A percentile compares a stretch with the other conserved stretches of the same genome.
Conservation (phyloP, 2,888 invertebrate species). For the Orchesella flavescens region DNA sequence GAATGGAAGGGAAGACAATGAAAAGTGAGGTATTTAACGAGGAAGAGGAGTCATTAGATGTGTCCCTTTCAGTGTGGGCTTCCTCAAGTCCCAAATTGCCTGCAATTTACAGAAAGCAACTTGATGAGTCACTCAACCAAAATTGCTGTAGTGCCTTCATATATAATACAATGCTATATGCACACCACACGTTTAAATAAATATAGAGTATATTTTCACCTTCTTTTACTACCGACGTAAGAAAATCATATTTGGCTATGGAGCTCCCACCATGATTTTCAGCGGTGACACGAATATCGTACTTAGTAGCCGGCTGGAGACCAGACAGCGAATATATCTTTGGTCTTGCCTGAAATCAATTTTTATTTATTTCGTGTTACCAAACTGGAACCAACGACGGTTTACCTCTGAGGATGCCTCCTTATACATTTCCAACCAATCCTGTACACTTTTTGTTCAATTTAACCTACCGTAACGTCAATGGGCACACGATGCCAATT, state of each 20-base stretch:
- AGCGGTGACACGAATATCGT: slow-evolving; percentile 84
- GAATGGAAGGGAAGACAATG: slow-evolving; percentile 71
- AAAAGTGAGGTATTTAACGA: slow-evolving; percentile 69
- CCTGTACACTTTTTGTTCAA: not conserved
- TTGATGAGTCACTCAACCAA: slow-evolving; percentile 23
- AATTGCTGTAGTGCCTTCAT: not conserved
- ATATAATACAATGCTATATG: not conserved
- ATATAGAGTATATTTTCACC: slow-evolving; percentile 10
- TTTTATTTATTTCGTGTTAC: not conserved
- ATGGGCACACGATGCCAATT: slow-evolving; percentile 66
- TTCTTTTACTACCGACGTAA: slow-evolving; percentile 80
- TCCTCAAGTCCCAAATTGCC: slow-evolving; percentile 60
- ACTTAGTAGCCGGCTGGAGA: slow-evolving; percentile 84
- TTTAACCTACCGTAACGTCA: slow-evolving; percentile 51
- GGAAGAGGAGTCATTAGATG: slow-evolving; percentile 61
- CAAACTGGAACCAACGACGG: not conserved
- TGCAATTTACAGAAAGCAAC: slow-evolving; percentile 44
- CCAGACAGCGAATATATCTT: slow-evolving; percentile 87
- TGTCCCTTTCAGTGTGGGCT: slow-evolving; percentile 61
- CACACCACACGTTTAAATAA: not conserved
- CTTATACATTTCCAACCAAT: not conserved
- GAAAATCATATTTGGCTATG: slow-evolving; percentile 87
- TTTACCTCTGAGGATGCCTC: too few relatives aligned
- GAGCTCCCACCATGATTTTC: slow-evolving; percentile 91
- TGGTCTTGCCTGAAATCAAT: slow-evolving; percentile 64